Base-by-base conservation (phyloP, 2,888 invertebrate species). In the Agrilus cyanescens region DNA sequence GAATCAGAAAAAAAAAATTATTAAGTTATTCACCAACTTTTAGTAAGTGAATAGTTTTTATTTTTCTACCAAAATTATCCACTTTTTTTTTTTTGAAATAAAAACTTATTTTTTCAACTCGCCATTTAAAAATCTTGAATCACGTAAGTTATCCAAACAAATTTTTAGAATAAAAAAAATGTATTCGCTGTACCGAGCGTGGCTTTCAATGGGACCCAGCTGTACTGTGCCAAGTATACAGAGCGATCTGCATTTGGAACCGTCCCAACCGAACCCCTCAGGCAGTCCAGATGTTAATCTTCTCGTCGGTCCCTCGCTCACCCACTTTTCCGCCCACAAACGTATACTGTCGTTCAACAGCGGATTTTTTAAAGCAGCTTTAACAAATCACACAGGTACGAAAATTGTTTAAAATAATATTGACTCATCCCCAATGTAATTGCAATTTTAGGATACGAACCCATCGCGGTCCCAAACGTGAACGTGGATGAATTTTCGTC, bases 301-400 rank as follows among this genome's bases (percentile, higher is more conserved):
- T 1, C 74, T 78, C 56, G 79, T 80, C 12, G 81, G 80, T 1
- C 72, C 74, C 8, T 71, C 68, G 18, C 69, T 74, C 50, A 75
- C 76, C 8, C 76, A 80, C 45, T 82, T 83, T 60, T 74, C 79
- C 16, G 82, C 82, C 1, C 82, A 83, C 53, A 74, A 75, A 34
- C 67, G 72, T 20, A 72, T 83, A 10, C 61, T 84, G 25, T 73
- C 78, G 25, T 73, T 76, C 40, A 80, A 83, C 59, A 82, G 82
- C 57, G 83, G 82, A 18, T 83, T 80, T 57, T 70, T 84, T 56
- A 77, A 81, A 50, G 79, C 81, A 2, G 71, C 79, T n/a, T 66
- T 82, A 39, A 40, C 53, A 12, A 62, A 60, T 46, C 59, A 64
- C 38, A 50, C 58, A 52, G 64, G 65, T 65, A 54, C 45, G 44